A percentile compares a stretch with the other conserved stretches of the same genome.
Conservation (phyloP, 2,797 vertebrate species). For the Notamacropus eugenii region DNA sequence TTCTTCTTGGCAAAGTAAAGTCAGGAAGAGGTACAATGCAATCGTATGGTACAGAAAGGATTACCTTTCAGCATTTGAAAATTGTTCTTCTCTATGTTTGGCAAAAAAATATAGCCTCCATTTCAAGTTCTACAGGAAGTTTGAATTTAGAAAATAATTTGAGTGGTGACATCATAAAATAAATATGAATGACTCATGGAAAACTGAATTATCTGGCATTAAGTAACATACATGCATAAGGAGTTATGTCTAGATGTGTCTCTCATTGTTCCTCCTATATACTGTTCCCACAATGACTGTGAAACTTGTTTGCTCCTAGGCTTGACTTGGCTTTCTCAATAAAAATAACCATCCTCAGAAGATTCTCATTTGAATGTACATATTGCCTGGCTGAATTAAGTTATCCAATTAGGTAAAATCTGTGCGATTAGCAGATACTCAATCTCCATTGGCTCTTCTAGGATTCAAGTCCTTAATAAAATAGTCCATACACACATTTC, state of each 20-base stretch:
- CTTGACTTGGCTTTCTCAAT: neutral
- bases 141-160: neutral
- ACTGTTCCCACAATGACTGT: neutral
- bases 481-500: neutral
- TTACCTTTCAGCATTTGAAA: neutral
- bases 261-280: neutral
- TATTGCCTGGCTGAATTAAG: neutral
- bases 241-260: neutral
- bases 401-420: neutral
- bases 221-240: no score
- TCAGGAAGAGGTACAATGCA: neutral
- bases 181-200: neutral
- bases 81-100: neutral
- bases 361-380: neutral
- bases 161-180: neutral
- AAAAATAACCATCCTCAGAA: neutral
- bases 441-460: neutral
- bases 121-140: neutral
- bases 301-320: neutral
- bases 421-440: neutral
- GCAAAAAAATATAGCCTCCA: neutral
- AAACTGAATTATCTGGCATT: neutral
- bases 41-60: neutral
- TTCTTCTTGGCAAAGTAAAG: constrained; percentile 26
- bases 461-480: neutral